These are phyloP conservation scores for Ferdinandea cuprea DNA, from an alignment of 2,888 invertebrate genomes.

Conservation along the genomic window DNA sequence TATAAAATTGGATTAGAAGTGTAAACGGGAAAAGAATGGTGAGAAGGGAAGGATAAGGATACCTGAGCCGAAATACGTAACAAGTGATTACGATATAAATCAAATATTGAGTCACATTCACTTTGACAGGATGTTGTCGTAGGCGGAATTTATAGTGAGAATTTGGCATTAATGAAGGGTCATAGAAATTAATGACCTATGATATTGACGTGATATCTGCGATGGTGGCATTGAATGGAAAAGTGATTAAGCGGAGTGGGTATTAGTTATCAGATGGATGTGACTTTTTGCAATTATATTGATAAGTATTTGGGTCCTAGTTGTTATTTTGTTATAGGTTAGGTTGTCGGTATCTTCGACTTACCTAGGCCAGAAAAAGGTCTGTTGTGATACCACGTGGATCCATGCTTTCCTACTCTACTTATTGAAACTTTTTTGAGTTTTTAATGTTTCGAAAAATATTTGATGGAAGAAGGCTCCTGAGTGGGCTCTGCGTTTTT, in stretches of 20 bases:
- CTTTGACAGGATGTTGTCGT: conserved; percentile 12
- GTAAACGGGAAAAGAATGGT: background rate
- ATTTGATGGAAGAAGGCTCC: too few species aligned
- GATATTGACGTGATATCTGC: background rate
- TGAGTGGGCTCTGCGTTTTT: too few species aligned
- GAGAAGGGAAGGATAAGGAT: background rate
- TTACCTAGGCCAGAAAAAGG: too few species aligned
- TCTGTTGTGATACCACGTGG: too few species aligned
- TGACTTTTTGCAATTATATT: too few species aligned
- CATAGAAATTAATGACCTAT: background rate
- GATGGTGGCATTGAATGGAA: background rate
- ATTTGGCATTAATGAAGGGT: conserved; percentile 10
- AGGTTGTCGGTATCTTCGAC: too few species aligned
- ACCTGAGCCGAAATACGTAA: conserved; percentile 33
- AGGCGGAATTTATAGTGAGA: conserved; percentile 10
- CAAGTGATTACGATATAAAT: conserved; percentile 36
- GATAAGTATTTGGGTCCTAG: too few species aligned
- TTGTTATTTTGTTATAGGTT: too few species aligned
- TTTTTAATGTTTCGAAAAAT: too few species aligned
- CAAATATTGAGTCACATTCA: conserved; percentile 32
- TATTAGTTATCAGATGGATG: background rate
- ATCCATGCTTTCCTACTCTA: too few species aligned
- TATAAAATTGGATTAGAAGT: conserved; percentile 12
- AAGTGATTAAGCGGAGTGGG: background rate
- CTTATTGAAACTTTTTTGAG: too few species aligned